Conservation (phyloP, 2,888 invertebrate genomes). For the Philopedon plagiatum region DNA sequence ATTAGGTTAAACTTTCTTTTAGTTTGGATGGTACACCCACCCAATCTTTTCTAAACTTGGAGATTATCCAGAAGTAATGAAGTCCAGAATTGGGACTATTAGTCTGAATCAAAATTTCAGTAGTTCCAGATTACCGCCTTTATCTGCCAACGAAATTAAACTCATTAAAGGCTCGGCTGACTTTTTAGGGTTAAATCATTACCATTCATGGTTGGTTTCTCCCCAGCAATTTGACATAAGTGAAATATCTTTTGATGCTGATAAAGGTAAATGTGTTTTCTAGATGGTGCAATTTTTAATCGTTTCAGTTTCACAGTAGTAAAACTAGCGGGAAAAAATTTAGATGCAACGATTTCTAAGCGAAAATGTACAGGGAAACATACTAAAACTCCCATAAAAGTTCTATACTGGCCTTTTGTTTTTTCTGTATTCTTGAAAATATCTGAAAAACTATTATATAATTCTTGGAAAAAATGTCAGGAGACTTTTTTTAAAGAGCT, state of each 20-base stretch:
- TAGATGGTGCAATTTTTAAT: not conserved
- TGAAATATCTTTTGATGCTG: constrained; percentile 58
- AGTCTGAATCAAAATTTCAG: constrained; percentile 67
- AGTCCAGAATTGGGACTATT: constrained; percentile 64
- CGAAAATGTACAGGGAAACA: too few relatives aligned
- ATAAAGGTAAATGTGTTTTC: constrained; percentile 58
- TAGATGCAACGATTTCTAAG: too few relatives aligned
- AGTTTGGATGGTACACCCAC: constrained; percentile 69
- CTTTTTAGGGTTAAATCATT: constrained; percentile 79
- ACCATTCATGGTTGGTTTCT: constrained; percentile 70
- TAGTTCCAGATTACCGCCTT: constrained; percentile 68
- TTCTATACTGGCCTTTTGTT: too few relatives aligned
- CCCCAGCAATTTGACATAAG: constrained; percentile 60
- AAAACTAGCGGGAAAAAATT: too few relatives aligned
- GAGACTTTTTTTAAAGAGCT: too few relatives aligned
- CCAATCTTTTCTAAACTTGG: constrained; percentile 70
- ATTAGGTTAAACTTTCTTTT: constrained; percentile 58
- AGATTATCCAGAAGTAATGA: constrained; percentile 72
- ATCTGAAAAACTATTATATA: too few relatives aligned
- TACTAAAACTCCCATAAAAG: too few relatives aligned
- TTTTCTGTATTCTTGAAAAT: too few relatives aligned
- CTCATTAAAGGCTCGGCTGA: constrained; percentile 72
- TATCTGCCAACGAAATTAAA: constrained; percentile 67
- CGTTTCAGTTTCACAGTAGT: too few relatives aligned
- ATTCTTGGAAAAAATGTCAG: too few relatives aligned